These are phyloP conservation scores for Cynaeus angustus DNA, from an alignment of 2,888 invertebrate genomes.

Conservation along the genomic window DNA sequence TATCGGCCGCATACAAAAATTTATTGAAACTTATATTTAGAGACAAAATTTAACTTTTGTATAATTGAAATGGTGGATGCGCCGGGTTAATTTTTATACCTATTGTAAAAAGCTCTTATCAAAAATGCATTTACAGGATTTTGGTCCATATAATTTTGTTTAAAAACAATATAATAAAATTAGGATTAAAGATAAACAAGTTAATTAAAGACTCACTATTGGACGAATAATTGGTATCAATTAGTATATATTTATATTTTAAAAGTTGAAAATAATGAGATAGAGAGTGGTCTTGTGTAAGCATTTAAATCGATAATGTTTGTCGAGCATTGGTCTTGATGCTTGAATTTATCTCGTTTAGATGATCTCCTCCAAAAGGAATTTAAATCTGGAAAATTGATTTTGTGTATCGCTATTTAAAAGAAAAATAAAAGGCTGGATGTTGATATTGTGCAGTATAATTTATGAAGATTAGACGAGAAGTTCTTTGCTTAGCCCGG, in stretches of 20 bases:
- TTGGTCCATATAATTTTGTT: too few relatives aligned
- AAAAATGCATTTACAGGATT: too few relatives aligned
- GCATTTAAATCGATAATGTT: constrained; percentile 40
- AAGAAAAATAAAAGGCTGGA: constrained; percentile 24
- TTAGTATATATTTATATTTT: not conserved
- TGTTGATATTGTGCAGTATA: constrained; percentile 36
- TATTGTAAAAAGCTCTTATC: too few relatives aligned
- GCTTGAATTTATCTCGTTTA: constrained; percentile 41
- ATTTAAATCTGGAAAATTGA: constrained; percentile 42
- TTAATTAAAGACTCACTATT: too few relatives aligned
- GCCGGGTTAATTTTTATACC: too few relatives aligned
- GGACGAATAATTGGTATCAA: not conserved
- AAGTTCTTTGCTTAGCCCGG: constrained; percentile 24
- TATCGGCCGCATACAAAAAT: too few relatives aligned
- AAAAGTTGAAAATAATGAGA: constrained; percentile 12
- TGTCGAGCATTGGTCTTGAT: constrained; percentile 34
- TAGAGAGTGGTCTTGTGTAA: constrained; percentile 26
- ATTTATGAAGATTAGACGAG: constrained; percentile 44
- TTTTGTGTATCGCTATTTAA: constrained; percentile 35
- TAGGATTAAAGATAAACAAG: too few relatives aligned
- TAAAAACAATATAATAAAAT: too few relatives aligned
- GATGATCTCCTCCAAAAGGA: constrained; percentile 36
- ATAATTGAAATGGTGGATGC: too few relatives aligned
- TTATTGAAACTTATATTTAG: too few relatives aligned
- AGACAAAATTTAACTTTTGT: too few relatives aligned